Evolutionary conservation across 1,140 invertebrate species (phyloP).

Genomic region (Apis dorsata): DNA sequence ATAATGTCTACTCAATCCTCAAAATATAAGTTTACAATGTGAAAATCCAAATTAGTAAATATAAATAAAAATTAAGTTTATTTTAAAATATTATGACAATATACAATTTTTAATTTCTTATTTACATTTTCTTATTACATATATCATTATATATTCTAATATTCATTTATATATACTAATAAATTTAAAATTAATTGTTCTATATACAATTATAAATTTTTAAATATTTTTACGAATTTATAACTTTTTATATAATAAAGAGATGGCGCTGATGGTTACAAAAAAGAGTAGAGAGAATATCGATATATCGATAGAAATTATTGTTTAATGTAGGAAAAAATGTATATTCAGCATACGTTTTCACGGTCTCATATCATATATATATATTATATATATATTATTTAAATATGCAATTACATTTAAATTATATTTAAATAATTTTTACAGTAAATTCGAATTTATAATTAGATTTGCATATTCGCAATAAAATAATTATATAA

Average conservation of each 20-base stretch:
- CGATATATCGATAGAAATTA: not conserved
- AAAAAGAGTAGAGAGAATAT: not conserved
- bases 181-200: not conserved
- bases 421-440: not conserved
- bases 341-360: not conserved
- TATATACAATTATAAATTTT: not conserved
- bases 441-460: not conserved
- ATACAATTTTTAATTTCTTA: not conserved
- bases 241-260: not conserved
- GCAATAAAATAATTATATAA: not conserved
- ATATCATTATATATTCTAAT: not conserved
- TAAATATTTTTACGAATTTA: no score
- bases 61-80: not conserved
- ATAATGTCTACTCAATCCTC: not conserved
- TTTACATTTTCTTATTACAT: not conserved
- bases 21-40: not conserved
- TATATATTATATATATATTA: no score
- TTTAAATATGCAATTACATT: not conserved
- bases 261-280: not conserved
- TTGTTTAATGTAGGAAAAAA: not conserved
- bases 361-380: not conserved
- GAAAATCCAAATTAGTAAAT: not conserved
- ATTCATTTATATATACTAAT: not conserved
- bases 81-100: not conserved
- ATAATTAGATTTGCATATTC: not conserved